Evolutionary conservation across 2,888 invertebrate species (phyloP).

Genomic region (Ashinkailepas kermadecensis): DNA sequence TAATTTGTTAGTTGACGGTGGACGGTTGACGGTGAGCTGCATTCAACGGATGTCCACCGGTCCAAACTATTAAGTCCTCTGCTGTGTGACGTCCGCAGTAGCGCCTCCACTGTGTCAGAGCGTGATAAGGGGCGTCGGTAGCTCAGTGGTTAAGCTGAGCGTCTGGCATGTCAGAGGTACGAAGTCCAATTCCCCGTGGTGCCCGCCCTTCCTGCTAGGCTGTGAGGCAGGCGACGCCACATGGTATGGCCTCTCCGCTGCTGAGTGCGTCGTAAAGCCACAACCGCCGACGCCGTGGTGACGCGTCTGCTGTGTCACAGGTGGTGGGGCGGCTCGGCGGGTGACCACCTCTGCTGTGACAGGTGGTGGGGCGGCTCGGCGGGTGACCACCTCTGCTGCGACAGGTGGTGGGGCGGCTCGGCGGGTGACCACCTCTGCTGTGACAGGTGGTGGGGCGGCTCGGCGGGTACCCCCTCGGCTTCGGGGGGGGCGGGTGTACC

Average conservation of each 20-base stretch:
- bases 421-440: not conserved
- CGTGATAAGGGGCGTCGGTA: too few relatives aligned
- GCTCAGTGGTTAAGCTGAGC: too few relatives aligned
- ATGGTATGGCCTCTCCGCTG: too few relatives aligned
- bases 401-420: not conserved
- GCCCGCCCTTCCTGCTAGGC: too few relatives aligned
- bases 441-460: conserved; percentile 9
- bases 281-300: not conserved
- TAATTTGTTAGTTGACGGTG: too few relatives aligned
- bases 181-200: too few relatives aligned
- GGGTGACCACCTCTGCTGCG: not conserved
- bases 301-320: not conserved
- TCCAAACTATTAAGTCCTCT: not conserved
- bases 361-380: not conserved
- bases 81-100: not conserved
- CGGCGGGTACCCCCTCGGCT: not conserved
- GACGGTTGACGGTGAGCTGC: too few relatives aligned
- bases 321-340: not conserved
- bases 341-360: not conserved
- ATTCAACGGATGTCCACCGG: too few relatives aligned
- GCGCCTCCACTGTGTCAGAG: too few relatives aligned
- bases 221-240: not conserved
- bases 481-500: not conserved
- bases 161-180: too few relatives aligned
- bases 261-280: not conserved